Base-by-base conservation (phyloP, 2,888 invertebrate genomes). In the Xestoiulus laeticollis region DNA sequence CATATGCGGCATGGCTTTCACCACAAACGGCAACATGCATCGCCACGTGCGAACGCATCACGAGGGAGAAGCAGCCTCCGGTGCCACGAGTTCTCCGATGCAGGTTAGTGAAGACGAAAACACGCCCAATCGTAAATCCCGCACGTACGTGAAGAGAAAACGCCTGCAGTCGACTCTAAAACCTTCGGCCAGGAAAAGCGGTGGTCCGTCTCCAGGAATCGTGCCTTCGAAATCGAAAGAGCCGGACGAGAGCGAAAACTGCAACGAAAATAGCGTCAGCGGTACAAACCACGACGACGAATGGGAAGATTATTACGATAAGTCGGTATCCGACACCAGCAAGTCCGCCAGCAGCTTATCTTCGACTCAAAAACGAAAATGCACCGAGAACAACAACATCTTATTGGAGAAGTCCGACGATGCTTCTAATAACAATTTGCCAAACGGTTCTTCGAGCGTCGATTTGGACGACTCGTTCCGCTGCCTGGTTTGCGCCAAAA, bases 1-100 rank as follows among this genome's bases (percentile, higher is more conserved):
- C 90, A 94, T 95, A 90, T 96, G 96, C 92, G 94, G 95, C 88
- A 94, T 96, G 92, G 95, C 96, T 78, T 96, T 96, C 92, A 96
- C 96, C 53, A 96, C 96, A 19, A 96, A 96, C 91, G 96, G 96
- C 38, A 96, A 96, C 92, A 96, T 96, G 96, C 96, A 96, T 91
- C 93, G 96, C 68, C 96, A 96, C 92, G 94, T 95, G 93, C 93
- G 96, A 89, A 96, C 95, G 1, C 89, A 89, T 87, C 95, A 95
- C 91, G 94, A 94, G 89, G 89, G 89, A 30, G 87, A 88, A n/a
- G 26, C 12, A n/a, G 6, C 26, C 19, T 19, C 59, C 30, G 22
- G 33, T 38, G 59, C 32, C 19, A 26, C 78, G 22, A 38, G 88
- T 22, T 43, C 78, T 19, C 32, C 87, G 33, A 38, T 87, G 26